These are phyloP conservation scores for Vesta saturnalis DNA, from an alignment of 2,888 invertebrate species.

Conservation along the genomic window DNA sequence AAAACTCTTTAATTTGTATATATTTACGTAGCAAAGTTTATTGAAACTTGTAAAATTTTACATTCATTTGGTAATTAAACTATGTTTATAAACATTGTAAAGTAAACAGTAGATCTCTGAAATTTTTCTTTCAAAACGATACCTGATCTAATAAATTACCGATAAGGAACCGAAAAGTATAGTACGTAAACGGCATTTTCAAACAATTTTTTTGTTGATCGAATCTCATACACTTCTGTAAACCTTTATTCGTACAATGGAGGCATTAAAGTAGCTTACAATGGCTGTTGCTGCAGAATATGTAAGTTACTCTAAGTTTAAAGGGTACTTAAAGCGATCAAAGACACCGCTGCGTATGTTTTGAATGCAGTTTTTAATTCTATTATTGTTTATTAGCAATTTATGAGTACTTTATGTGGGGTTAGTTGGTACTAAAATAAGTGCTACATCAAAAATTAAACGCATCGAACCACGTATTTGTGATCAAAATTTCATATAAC, in stretches of 20 bases:
- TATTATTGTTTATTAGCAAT: conserved; percentile 35
- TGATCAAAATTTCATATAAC: neutral
- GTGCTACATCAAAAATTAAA: neutral
- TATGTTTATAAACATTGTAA: neutral
- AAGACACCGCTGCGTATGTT: conserved; percentile 38
- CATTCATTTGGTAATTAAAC: neutral
- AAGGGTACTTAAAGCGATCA: conserved; percentile 42
- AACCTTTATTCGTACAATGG: conserved; percentile 35
- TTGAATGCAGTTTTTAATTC: conserved; percentile 35
- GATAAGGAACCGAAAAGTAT: conserved; percentile 32
- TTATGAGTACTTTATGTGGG: conserved; percentile 13
- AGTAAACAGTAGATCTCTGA: neutral
- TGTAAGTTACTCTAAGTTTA: conserved; percentile 42
- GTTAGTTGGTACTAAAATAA: too few species aligned
- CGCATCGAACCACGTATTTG: neutral
- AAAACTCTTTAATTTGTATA: conserved; percentile 15
- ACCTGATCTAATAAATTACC: conserved; percentile 14
- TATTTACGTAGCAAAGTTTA: neutral
- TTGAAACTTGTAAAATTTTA: neutral
- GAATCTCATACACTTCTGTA: conserved; percentile 33
- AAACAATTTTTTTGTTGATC: conserved; percentile 28
- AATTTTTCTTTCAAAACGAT: conserved; percentile 7
- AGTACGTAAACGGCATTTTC: conserved; percentile 26
- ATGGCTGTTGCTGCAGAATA: conserved; percentile 33
- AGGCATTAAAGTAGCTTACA: conserved; percentile 33